These are phyloP conservation scores for Idaea straminata DNA, from an alignment of 2,888 invertebrate genomes.

Conservation along the genomic window DNA sequence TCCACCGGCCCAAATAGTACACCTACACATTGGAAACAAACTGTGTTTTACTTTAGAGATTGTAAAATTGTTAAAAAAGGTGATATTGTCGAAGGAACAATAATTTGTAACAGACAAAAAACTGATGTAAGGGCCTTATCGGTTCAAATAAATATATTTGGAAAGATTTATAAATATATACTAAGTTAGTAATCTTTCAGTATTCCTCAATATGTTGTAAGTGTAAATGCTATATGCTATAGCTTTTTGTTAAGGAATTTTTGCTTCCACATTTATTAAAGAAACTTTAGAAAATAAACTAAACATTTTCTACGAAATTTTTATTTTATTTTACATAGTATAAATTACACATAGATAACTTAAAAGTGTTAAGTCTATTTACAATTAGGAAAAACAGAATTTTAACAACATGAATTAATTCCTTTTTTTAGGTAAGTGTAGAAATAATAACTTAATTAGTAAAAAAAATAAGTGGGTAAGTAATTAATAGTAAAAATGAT, in stretches of 20 bases:
- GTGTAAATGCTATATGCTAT: constrained; percentile 7
- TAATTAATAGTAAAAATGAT: neutral
- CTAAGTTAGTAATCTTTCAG: constrained; percentile 69
- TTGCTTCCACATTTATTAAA: neutral
- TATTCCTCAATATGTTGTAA: constrained; percentile 4
- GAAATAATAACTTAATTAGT: neutral
- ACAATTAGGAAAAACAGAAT: constrained; percentile 58
- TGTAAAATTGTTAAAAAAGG: constrained; percentile 86
- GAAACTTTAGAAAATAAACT: constrained; percentile 35
- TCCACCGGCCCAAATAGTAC: constrained; percentile 88
- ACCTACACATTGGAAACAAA: constrained; percentile 97
- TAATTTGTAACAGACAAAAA: constrained; percentile 86
- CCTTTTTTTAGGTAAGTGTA: neutral
- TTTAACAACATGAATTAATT: neutral
- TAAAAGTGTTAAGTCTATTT: constrained; percentile 56
- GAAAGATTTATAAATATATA: constrained; percentile 81
- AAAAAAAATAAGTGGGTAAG: neutral
- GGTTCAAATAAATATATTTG: constrained; percentile 83
- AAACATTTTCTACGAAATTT: constrained; percentile 69
- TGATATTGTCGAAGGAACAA: constrained; percentile 81
- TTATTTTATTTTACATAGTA: constrained; percentile 72
- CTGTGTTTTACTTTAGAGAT: constrained; percentile 90
- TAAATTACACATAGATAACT: constrained; percentile 63
- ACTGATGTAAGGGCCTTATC: constrained; percentile 88
- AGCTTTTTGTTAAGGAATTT: constrained; percentile 23